Conservation (phyloP, 2,113 vertebrate genomes). For the Grammomys dolichurus region DNA sequence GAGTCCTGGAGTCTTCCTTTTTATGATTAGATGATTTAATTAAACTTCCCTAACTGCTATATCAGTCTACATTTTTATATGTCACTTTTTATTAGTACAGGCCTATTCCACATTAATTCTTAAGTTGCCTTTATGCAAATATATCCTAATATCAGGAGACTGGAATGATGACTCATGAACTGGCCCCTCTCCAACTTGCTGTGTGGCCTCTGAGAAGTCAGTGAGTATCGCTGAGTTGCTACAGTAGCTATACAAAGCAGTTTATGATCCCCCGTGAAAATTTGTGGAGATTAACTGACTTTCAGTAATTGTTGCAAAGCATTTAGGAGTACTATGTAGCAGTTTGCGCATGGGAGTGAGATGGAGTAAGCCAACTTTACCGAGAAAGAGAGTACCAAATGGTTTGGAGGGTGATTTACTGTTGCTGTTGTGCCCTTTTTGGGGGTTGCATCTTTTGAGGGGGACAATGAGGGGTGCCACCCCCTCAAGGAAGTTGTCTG, state of each 20-base stretch:
- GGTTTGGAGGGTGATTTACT: neutral
- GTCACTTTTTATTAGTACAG: conserved; percentile 4
- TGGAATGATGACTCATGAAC: conserved; percentile 40
- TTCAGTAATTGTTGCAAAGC: conserved; percentile 50
- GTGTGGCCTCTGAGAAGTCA: conserved; percentile 65
- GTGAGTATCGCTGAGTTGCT: conserved; percentile 54
- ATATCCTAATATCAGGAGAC: conserved; percentile 40
- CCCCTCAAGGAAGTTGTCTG: conserved; percentile 64
- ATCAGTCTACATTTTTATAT: neutral
- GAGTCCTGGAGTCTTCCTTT: neutral
- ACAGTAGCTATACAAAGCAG: conserved; percentile 29
- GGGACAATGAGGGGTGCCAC: neutral
- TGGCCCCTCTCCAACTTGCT: conserved; percentile 54
- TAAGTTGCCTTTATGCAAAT: conserved; percentile 60
- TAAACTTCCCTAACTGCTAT: conserved; percentile 44
- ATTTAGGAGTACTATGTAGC: conserved; percentile 32
- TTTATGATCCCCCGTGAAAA: conserved; percentile 52
- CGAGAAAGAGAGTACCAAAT: neutral
- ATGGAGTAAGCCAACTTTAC: neutral
- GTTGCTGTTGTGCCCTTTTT: neutral
- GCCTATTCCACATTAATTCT: conserved; percentile 37
- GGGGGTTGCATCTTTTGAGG: conserved; percentile 27
- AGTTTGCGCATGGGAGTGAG: neutral
- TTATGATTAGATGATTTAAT: conserved; percentile 43
- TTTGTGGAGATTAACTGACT: conserved; percentile 58